A percentile compares a stretch with the other conserved stretches of the same genome.
Evolutionary conservation across 2,888 invertebrate species (phyloP).

Genomic region (Noctua janthe): DNA sequence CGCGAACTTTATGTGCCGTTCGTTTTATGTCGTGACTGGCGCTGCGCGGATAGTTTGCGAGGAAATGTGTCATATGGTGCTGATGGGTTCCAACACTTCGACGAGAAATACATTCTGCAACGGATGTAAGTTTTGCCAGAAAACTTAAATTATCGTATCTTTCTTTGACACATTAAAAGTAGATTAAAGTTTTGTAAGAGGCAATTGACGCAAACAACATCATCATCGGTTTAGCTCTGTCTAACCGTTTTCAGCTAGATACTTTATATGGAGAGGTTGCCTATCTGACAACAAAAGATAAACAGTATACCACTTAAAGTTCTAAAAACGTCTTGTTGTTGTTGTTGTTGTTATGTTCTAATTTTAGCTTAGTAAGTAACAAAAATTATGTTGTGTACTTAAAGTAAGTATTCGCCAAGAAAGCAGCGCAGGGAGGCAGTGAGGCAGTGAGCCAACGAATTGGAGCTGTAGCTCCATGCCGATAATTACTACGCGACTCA

Average conservation of each 20-base stretch:
- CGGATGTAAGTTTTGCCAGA: not conserved
- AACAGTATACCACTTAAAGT: not conserved
- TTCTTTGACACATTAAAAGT: not conserved
- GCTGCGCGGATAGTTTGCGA: conserved; percentile 16
- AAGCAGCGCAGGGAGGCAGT: not conserved
- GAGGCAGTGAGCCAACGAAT: conserved; percentile 20
- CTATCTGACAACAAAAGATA: not conserved
- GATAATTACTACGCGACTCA: conserved; percentile 24
- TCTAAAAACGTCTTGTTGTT: not conserved
- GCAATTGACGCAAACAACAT: not conserved
- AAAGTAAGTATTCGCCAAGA: not conserved
- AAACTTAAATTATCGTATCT: not conserved
- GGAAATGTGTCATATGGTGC: conserved; percentile 23
- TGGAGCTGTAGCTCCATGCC: conserved; percentile 13
- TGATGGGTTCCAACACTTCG: conserved; percentile 2
- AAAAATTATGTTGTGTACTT: conserved; percentile 3
- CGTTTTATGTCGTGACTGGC: conserved; percentile 33
- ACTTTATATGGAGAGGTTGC: not conserved
- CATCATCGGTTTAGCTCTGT: not conserved
- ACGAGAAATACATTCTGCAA: conserved; percentile 18
- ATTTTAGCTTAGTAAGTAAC: not conserved
- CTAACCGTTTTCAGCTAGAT: not conserved
- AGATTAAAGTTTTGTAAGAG: not conserved
- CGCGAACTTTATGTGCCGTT: conserved; percentile 29
- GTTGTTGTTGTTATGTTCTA: not conserved